A percentile compares a stretch with the other conserved stretches of the same genome.
These are phyloP conservation scores for Dryocosmus kuriphilus DNA, from an alignment of 2,888 invertebrate species.

Conservation along the genomic window DNA sequence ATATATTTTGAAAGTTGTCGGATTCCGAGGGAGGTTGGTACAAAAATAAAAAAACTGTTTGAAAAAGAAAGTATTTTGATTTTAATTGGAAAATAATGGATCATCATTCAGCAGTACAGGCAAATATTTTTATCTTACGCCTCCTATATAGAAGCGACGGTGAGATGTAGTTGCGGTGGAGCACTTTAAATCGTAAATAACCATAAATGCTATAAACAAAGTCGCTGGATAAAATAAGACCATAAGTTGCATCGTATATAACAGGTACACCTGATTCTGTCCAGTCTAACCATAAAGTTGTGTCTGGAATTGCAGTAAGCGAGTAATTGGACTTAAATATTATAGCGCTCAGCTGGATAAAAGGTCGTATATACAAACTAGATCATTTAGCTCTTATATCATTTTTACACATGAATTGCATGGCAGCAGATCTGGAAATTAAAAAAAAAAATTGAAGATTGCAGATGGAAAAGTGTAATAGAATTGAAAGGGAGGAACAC, in stretches of 20 bases:
- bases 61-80: no score
- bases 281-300: conserved; percentile 38
- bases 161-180: neutral
- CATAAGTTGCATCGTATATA: conserved; percentile 43
- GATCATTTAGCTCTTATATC: conserved; percentile 3
- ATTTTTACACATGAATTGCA: neutral
- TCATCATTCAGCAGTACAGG: neutral
- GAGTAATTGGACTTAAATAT: conserved; percentile 62
- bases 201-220: conserved; percentile 59
- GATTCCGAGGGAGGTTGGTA: no score
- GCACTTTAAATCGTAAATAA: conserved; percentile 56
- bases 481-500: conserved; percentile 42
- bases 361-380: neutral
- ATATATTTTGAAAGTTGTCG: neutral
- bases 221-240: conserved; percentile 58
- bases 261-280: conserved; percentile 45
- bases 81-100: neutral
- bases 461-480: neutral
- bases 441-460: neutral
- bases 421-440: neutral
- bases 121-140: neutral
- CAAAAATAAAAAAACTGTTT: no score
- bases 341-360: conserved; percentile 39
- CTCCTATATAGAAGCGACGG: neutral
- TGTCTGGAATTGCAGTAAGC: conserved; percentile 53